These are phyloP conservation scores for Aleiodes sp. DNA, from an alignment of 1,140 invertebrate species.

Conservation along the genomic window DNA sequence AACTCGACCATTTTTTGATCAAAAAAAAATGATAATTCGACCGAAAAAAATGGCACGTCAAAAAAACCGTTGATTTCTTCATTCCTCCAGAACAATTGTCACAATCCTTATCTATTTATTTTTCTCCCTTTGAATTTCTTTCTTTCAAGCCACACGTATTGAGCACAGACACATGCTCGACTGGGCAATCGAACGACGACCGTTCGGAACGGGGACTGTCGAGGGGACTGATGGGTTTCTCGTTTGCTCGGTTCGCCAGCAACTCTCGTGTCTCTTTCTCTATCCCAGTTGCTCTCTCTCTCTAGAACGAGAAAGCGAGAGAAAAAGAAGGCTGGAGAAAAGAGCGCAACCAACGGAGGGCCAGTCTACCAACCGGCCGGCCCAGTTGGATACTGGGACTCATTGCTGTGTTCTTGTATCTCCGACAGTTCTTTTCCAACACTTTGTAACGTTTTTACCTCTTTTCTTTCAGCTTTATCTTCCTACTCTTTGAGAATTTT, in stretches of 20 bases:
- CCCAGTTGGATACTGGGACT: constrained; percentile 20
- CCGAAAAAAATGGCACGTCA: too few species aligned
- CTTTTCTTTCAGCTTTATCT: too few species aligned
- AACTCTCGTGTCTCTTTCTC: neutral
- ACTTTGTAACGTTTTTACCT: too few species aligned
- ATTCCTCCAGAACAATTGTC: too few species aligned
- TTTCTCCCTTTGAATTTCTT: too few species aligned
- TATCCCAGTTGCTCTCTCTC: neutral
- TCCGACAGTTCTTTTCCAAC: neutral
- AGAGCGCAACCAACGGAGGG: constrained; percentile 1
- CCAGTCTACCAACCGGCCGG: constrained; percentile 10
- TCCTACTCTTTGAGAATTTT: too few species aligned
- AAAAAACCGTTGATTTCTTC: too few species aligned
- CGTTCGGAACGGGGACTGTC: constrained; percentile 24
- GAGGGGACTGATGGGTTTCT: constrained; percentile 27
- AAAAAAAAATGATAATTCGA: neutral
- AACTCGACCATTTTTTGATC: neutral
- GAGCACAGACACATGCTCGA: neutral
- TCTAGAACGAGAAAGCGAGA: neutral
- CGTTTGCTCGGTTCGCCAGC: neutral
- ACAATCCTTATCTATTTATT: too few species aligned
- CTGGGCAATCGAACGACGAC: neutral
- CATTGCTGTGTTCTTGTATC: neutral
- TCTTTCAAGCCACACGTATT: neutral
- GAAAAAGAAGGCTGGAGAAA: neutral